Conservation (phyloP, 2,113 vertebrate genomes). For the Variabilichromis moorii region DNA sequence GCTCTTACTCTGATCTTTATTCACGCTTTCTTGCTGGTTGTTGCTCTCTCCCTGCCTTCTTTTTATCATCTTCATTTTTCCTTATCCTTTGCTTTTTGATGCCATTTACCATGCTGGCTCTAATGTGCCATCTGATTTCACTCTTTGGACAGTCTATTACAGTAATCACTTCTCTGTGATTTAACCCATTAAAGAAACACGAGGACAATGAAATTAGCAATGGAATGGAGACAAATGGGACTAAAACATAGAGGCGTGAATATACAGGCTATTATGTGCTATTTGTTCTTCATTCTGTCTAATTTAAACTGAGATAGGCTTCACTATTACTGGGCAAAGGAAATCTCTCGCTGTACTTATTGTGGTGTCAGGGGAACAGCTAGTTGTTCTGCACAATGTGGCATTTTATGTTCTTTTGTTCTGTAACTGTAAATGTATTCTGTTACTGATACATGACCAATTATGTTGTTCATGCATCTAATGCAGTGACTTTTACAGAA, state of each 20-base stretch:
- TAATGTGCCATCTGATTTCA: background rate
- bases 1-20: background rate
- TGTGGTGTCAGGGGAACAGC: background rate
- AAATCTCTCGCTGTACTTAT: background rate
- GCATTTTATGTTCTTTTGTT: background rate
- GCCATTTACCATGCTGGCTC: background rate
- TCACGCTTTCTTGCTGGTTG: constrained; percentile 20
- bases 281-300: background rate
- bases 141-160: background rate
- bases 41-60: background rate
- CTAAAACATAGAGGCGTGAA: background rate
- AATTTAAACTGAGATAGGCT: background rate
- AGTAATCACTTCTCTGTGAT: background rate
- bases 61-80: background rate
- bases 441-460: background rate
- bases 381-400: background rate
- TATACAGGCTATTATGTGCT: background rate
- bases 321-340: background rate
- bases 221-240: background rate
- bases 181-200: background rate
- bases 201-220: background rate
- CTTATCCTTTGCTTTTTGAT: background rate
- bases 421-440: background rate
- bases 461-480: background rate
- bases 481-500: background rate